These are phyloP conservation scores for Melanaphis sacchari DNA, from an alignment of 1,140 invertebrate species.

Conservation along the genomic window DNA sequence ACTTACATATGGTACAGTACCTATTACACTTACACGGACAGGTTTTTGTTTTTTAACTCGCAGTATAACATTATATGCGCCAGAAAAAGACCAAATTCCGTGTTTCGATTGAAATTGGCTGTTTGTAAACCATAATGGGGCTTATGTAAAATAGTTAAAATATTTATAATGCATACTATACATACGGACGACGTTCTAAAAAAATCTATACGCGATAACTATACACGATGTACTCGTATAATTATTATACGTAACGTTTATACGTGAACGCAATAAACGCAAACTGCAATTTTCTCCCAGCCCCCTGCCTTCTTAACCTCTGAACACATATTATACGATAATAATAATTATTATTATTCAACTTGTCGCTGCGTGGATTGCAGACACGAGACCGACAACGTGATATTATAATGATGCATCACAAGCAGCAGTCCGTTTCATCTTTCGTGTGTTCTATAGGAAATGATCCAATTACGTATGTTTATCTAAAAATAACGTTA, in stretches of 20 bases:
- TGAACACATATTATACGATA: background rate
- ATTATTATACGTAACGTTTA: background rate
- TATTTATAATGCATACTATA: background rate
- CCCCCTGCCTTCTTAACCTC: background rate
- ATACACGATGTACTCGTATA: background rate
- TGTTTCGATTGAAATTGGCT: background rate
- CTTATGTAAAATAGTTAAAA: background rate
- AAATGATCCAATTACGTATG: background rate
- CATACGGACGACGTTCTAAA: background rate
- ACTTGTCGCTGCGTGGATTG: background rate
- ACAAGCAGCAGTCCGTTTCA: background rate
- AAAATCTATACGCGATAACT: background rate
- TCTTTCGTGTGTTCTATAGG: background rate
- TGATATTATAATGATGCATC: no score
- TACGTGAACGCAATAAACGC: background rate
- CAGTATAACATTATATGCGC: background rate
- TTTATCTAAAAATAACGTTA: slow-evolving; percentile 11
- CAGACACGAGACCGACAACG: background rate
- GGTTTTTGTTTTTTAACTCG: background rate
- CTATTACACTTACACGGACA: background rate
- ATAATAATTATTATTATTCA: background rate
- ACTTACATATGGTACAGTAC: background rate
- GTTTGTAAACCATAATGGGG: background rate
- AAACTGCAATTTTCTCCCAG: background rate
- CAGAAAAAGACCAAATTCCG: background rate